Conservation (phyloP, 2,888 invertebrate species). For the Cheilosia soror region DNA sequence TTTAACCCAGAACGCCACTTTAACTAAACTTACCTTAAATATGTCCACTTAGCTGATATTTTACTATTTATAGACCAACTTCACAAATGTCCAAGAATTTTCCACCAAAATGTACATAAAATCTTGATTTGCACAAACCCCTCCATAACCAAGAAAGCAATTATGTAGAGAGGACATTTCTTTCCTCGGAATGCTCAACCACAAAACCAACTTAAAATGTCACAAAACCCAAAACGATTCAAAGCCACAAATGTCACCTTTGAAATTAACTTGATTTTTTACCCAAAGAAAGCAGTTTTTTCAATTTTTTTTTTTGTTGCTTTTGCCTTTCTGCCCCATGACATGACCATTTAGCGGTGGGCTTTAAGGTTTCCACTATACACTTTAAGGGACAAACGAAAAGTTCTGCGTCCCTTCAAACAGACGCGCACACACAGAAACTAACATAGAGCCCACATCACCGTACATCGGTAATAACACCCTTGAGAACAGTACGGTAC, state of each 20-base stretch:
- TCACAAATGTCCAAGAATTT: no score
- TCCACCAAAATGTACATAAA: no score
- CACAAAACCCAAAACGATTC: constrained; percentile 51
- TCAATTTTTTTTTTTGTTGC: neutral
- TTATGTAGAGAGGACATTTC: constrained; percentile 3
- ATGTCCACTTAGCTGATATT: no score
- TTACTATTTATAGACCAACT: no score
- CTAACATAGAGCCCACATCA: neutral
- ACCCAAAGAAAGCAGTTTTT: constrained; percentile 20
- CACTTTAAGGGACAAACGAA: constrained; percentile 65
- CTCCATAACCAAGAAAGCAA: neutral
- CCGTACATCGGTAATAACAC: constrained; percentile 56
- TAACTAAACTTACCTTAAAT: no score
- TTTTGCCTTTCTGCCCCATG: constrained; percentile 36
- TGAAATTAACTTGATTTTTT: constrained; percentile 57
- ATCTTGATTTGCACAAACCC: no score
- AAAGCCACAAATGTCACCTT: constrained; percentile 69
- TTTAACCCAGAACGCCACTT: no score
- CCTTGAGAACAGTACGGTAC: constrained; percentile 21
- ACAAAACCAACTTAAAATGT: constrained; percentile 44
- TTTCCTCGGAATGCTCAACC: constrained; percentile 9
- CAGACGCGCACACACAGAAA: constrained; percentile 14
- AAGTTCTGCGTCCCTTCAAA: constrained; percentile 33
- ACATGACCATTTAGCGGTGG: constrained; percentile 49
- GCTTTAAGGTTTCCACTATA: constrained; percentile 57